Percentiles rank a stretch among this genome's conserved stretches.
phyloP scores from a whole-genome alignment of 2,113 vertebrate genomes.

The Sylvilagus bachmani region DNA sequence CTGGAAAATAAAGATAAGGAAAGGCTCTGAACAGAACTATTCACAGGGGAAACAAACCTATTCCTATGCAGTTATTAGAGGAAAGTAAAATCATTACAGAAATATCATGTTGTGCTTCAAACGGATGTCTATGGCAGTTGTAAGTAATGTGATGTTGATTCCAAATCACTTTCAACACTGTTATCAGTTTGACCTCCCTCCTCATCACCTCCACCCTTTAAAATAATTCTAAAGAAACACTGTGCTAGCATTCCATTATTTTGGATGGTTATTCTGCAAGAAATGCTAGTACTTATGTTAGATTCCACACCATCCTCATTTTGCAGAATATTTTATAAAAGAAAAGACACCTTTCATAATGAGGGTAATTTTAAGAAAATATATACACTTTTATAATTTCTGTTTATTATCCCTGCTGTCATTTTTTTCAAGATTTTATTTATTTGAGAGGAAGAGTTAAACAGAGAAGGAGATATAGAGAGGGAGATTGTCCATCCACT shows the following conservation, averaged over 20 bases:
- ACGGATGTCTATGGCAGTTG: conserved; percentile 65
- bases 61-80: conserved; percentile 74
- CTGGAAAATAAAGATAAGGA: conserved; percentile 90
- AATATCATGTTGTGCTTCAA: conserved; percentile 69
- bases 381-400: background rate
- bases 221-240: conserved; percentile 70
- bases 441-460: too few species aligned
- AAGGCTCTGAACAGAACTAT: conserved; percentile 77
- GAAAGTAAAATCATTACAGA: conserved; percentile 72
- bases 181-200: conserved; percentile 70
- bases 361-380: conserved; percentile 2
- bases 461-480: too few species aligned
- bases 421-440: too few species aligned
- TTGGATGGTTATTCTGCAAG: conserved; percentile 34
- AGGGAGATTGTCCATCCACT: too few species aligned
- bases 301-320: background rate
- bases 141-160: conserved; percentile 55
- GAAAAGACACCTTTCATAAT: conserved; percentile 53
- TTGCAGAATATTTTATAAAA: background rate
- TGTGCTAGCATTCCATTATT: conserved; percentile 53
- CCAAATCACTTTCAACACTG: conserved; percentile 68
- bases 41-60: conserved; percentile 83
- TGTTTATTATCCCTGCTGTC: too few species aligned
- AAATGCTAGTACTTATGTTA: conserved; percentile 37
- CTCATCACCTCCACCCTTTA: conserved; percentile 55